Evolutionary conservation across 1,140 invertebrate genomes (phyloP), one percentile per base, ranked within the genome.

Genomic region (Calliphora vicina): DNA sequence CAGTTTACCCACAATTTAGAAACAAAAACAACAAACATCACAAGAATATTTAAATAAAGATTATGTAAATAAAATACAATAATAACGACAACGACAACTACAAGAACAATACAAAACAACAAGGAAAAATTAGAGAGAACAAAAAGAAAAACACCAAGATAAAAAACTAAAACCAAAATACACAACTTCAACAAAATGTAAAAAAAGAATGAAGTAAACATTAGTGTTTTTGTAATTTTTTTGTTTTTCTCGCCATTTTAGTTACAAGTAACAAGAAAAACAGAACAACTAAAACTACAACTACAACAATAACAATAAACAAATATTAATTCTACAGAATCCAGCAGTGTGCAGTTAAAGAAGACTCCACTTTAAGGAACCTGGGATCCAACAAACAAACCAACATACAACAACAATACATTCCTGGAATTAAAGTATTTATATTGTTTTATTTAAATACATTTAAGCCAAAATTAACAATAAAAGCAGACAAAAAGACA

Each of bases 391-490:
- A 17, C 15, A 1, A 57, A 57, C 15, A 6, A 15, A 57, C n/a
- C n/a, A n/a, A 17, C 50, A 57, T 17, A 17, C 9, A 57, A 15
- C 35, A 76, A 76, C 29, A 73, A 27, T 27, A 76, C 73, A 76
- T 76, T 76, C 73, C 73, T 76, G 73, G 27, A 35, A 76, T 35
- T 35, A 35, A 76, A 76, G 73, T n/a, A 76, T 26, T 35, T n/a
- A 27, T 76, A 76, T 76, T 42, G 27, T 76, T 73, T n/a, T 29
- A 42, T 76, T 35, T 76, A 73, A 57, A 57, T 57, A 57, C 50
- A 57, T 57, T 57, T 57, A 57, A 57, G 50, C 15, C 50, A 15
- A 57, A 17, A 57, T 57, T 57, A 76, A 35, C 73, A 76, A 35
- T 27, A 76, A 76, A 57, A 57, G 45, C 9, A 57, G 5, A 57